Conservation (phyloP, 2,888 invertebrate species). For the Pyrochroa serraticornis region DNA sequence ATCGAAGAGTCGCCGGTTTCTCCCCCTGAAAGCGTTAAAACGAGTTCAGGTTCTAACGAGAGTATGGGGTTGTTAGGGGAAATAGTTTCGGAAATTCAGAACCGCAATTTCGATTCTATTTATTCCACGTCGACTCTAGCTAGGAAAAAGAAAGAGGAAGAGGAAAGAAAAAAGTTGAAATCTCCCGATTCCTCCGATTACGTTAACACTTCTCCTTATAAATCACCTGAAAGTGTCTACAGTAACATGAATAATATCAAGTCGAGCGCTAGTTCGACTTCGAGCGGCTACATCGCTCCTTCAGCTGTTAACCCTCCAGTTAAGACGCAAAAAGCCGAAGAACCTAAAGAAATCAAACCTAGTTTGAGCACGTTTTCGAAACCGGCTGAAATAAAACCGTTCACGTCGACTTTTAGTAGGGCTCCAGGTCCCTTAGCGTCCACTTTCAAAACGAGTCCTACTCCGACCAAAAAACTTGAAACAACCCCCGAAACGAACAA, state of each 20-base stretch:
- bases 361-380: conserved; percentile 43
- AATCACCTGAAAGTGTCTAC: conserved; percentile 64
- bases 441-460: conserved; percentile 33
- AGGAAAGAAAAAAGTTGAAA: conserved; percentile 50
- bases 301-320: conserved; percentile 72
- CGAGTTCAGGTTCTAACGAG: conserved; percentile 65
- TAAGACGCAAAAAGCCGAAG: conserved; percentile 31
- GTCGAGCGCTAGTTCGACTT: conserved; percentile 67
- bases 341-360: conserved; percentile 19
- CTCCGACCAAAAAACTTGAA: conserved; percentile 27
- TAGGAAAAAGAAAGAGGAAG: conserved; percentile 64
- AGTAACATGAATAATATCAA: conserved; percentile 65
- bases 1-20: conserved; percentile 76
- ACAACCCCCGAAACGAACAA: conserved; percentile 28
- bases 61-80: conserved; percentile 82
- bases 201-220: conserved; percentile 62
- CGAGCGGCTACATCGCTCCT: conserved; percentile 76
- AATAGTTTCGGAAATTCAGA: conserved; percentile 87
- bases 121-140: conserved; percentile 79
- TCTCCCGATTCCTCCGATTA: conserved; percentile 59
- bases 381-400: conserved; percentile 28
- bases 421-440: conserved; percentile 41
- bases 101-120: conserved; percentile 84
- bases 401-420: conserved; percentile 40
- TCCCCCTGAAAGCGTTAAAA: conserved; percentile 51